Conservation (phyloP, 2,888 invertebrate species). For the Theristus sp. region DNA sequence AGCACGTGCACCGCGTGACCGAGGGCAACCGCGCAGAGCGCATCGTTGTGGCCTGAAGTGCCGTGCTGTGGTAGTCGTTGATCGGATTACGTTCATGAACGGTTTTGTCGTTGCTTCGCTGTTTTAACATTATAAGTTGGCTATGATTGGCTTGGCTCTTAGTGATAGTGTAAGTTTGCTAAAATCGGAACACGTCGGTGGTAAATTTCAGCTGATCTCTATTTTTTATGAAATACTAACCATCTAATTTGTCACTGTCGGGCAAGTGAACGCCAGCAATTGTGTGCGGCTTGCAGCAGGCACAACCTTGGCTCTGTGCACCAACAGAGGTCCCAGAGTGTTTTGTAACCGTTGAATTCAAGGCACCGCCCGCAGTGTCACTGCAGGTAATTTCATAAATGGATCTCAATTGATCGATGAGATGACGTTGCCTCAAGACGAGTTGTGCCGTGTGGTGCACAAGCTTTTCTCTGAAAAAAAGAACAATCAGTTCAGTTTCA, state of each 20-base stretch:
- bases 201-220: no score
- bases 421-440: background rate
- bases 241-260: background rate
- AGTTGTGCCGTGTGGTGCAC: background rate
- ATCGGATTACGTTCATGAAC: no score
- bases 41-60: slow-evolving; percentile 41
- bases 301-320: background rate
- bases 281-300: background rate
- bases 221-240: no score
- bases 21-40: slow-evolving; percentile 55
- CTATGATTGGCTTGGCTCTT: no score
- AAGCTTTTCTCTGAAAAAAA: background rate
- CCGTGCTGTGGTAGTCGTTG: no score
- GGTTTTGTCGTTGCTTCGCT: no score
- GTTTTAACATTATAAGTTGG: no score
- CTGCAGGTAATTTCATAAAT: background rate
- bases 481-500: no score
- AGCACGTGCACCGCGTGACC: slow-evolving; percentile 69
- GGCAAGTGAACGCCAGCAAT: background rate
- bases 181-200: no score
- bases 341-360: no score
- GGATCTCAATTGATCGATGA: background rate
- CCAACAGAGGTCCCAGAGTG: background rate
- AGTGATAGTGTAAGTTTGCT: no score
- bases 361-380: no score